Base-by-base conservation (phyloP, 2,888 invertebrate genomes). In the Drosophila flavopinicola region DNA sequence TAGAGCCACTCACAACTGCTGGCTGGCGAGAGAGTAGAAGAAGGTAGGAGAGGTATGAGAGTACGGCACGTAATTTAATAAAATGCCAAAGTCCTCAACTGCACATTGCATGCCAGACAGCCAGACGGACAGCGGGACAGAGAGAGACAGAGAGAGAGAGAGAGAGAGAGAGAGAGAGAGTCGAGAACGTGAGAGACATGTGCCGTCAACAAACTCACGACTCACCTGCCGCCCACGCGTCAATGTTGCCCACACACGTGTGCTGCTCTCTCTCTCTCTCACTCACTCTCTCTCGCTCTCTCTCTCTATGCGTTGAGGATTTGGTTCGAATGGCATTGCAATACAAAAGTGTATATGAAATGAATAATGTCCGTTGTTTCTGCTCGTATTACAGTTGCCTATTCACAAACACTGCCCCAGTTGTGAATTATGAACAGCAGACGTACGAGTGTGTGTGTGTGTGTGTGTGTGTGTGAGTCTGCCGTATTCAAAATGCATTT, bases 81-180 rank as follows among this genome's bases (percentile, higher is more conserved):
- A 79, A 85, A 85, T 82, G 71, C 78, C 85, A 82, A 70, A 85
- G 85, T 82, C 67, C 82, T 77, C 48, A 53, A 63, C 63, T 72
- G 73, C 78, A 74, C 59, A 67, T 53, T 69, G 85, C 73, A 80
- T 44, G 60, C 57, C 44, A 59, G 38, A 48, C 58, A 39, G 48
- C 37, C 48, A 42, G 25, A 42, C 23, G 10, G 42, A 53, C 41
- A 10, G 29, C 7, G 25, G 17, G 27, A 45, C 38, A 27, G 32
- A 24, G 7, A 1, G 30, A 29, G 20, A 24, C 45, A 32, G 29
- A 30, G n/a, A 17, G 17, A 11, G 25, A n/a, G 20, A 52, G 23
- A 63, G 48, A 44, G 44, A 60, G 38, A 57, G 20, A 35, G n/a
- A 48, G 17, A 63, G 56, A 48, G 44, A 61, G 49, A 65, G 15